Percentiles rank a stretch among this genome's conserved stretches.
Evolutionary conservation across 2,888 invertebrate genomes (phyloP).

Genomic region (Mermis nigrescens): DNA sequence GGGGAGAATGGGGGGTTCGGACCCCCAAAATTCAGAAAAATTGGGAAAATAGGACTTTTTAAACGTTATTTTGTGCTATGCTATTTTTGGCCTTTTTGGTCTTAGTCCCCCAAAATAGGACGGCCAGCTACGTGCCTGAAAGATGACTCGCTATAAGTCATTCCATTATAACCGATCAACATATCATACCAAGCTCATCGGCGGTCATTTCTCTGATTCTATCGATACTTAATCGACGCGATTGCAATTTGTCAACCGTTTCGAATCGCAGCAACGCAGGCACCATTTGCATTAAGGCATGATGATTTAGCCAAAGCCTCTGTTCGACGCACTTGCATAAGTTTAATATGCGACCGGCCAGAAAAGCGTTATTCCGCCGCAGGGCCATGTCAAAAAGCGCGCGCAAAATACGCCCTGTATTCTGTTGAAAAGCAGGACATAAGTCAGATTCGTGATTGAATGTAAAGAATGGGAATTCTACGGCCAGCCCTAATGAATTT

Average conservation of each 20-base stretch:
- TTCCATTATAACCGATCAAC: too few relatives aligned
- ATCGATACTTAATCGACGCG: conserved; percentile 52
- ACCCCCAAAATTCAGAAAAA: too few relatives aligned
- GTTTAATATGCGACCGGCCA: conserved; percentile 62
- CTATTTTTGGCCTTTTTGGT: too few relatives aligned
- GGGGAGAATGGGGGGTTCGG: too few relatives aligned
- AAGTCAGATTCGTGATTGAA: too few relatives aligned
- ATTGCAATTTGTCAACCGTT: conserved; percentile 59
- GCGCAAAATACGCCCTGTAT: conserved; percentile 67
- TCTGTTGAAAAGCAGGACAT: conserved; percentile 41
- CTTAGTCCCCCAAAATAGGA: too few relatives aligned
- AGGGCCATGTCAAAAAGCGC: conserved; percentile 83
- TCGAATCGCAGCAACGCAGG: conserved; percentile 45
- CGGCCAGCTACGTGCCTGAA: too few relatives aligned
- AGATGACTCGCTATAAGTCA: too few relatives aligned
- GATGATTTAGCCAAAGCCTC: conserved; percentile 39
- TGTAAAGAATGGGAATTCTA: too few relatives aligned
- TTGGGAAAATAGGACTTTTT: too few relatives aligned
- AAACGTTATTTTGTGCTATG: too few relatives aligned
- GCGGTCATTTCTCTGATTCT: conserved; percentile 65
- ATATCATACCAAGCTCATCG: conserved; percentile 65
- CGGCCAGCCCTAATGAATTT: too few relatives aligned
- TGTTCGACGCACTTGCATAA: conserved; percentile 82
- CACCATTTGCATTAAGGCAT: conserved; percentile 8
- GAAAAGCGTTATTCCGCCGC: conserved; percentile 65